Evolutionary conservation across 2,797 vertebrate species (phyloP), one percentile per base, ranked within the genome.

Genomic region (Trichosurus vulpecula): DNA sequence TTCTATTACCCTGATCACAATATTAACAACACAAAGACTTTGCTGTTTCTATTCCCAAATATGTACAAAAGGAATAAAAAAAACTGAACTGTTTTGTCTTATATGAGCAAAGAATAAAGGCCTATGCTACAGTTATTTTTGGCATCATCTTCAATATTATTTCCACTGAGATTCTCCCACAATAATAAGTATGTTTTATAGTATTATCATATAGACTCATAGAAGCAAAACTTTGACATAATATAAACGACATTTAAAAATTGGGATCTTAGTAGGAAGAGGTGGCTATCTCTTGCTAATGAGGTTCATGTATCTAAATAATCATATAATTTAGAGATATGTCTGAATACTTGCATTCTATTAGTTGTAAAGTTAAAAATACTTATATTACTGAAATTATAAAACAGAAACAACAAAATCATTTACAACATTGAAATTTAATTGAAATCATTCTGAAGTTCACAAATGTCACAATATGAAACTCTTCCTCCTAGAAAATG

Each of bases 201-300:
- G 25, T 93, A 95, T 93, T 93, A 94, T 95, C n/a, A 96, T 35
- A 91, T 52, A 93, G 54, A 95, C 91, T 94, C 95, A 97, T 91
- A 56, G 94, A 96, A 94, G 94, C 87, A 96, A 81, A 94, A 94
- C 51, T 19, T 66, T 90, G 56, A 25, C 2, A 93, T 53, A 25
- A 81, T 27, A 94, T 30, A 94, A 96, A 97, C 95, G 66, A 53
- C 97, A 92, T 61, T 54, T 87, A 95, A 97, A 96, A 96, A 94
- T 0, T 51, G 96, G 29, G 91, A 90, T 93, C 74, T 54, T 0
- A 8, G 94, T 95, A 94, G 95, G 6, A 9, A 47, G 19, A 41
- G n/a, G 66, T 25, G 19, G 66, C n/a, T 22, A 74, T 81, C 8
- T 47, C 74, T 47, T 81, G n/a, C 74, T 93, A 97, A 94, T 56